Evolutionary conservation across 2,113 vertebrate genomes (phyloP).

Genomic region (Sylvia atricapilla): DNA sequence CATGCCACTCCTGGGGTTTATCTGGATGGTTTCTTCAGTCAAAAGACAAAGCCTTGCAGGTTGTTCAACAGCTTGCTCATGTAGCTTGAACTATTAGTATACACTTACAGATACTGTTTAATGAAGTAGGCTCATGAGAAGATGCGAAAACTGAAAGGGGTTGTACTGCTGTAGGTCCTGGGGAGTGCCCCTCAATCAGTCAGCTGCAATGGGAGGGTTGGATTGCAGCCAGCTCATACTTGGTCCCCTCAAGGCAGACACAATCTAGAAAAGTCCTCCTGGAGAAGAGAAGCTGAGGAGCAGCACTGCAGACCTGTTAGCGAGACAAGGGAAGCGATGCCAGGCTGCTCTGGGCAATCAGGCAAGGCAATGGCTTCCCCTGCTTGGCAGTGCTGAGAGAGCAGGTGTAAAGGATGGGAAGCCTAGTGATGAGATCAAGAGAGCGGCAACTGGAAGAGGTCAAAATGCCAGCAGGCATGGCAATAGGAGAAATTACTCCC

Average conservation of each 20-base stretch:
- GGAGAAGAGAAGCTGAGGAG: neutral
- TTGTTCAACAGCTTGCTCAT: neutral
- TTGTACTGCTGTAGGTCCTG: neutral
- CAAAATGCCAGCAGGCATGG: neutral
- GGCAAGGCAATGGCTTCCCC: neutral
- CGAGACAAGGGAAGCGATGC: neutral
- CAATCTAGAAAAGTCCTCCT: neutral
- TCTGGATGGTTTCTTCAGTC: neutral
- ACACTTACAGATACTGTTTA: neutral
- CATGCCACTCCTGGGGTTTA: neutral
- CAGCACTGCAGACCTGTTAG: neutral
- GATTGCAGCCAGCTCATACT: neutral
- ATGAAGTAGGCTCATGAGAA: neutral
- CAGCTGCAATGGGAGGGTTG: neutral
- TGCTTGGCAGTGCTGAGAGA: neutral
- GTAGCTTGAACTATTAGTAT: neutral
- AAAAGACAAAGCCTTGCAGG: neutral
- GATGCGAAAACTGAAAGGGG: neutral
- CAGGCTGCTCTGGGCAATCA: neutral
- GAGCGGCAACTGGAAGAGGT: neutral
- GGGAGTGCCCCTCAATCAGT: rapidly evolving
- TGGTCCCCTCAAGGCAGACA: neutral
- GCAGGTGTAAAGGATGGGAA: neutral
- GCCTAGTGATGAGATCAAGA: neutral
- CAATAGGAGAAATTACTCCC: neutral